Percentiles rank a stretch among this genome's conserved stretches.
phyloP scores from a whole-genome alignment of 2,888 invertebrate species.

The Diploptera punctata region DNA sequence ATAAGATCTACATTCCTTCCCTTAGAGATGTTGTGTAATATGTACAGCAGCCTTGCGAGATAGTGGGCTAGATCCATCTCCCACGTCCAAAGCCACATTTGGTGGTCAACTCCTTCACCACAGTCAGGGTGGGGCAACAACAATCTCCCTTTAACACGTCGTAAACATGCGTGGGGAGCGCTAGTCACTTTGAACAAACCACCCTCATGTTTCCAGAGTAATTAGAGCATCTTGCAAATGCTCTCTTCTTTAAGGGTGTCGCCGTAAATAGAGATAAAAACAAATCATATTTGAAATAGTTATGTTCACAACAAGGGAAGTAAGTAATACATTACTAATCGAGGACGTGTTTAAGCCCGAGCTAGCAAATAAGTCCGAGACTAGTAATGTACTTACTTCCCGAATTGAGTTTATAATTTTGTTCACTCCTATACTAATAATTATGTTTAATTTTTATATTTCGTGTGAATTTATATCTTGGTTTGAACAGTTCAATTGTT shows the following conservation, averaged over 20 bases:
- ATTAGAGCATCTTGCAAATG: too few species aligned
- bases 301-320: too few species aligned
- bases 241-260: neutral
- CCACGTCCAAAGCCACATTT: constrained; percentile 13
- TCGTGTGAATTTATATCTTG: too few species aligned
- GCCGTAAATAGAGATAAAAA: neutral
- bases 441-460: too few species aligned
- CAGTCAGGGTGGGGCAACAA: neutral
- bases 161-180: neutral
- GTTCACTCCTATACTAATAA: too few species aligned
- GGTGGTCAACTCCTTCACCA: constrained; percentile 19
- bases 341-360: too few species aligned
- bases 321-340: too few species aligned
- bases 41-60: neutral
- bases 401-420: too few species aligned
- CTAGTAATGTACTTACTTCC: too few species aligned
- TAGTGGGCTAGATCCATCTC: constrained; percentile 17
- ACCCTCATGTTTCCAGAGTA: neutral
- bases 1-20: neutral
- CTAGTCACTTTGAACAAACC: neutral
- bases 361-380: too few species aligned
- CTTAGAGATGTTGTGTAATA: constrained; percentile 11
- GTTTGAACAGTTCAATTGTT: too few species aligned
- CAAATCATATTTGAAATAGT: too few species aligned
- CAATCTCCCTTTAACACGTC: neutral